Percentiles rank a stretch among this genome's conserved stretches.
Conservation (phyloP, 1,140 invertebrate genomes). For the Bombus balteatus region DNA sequence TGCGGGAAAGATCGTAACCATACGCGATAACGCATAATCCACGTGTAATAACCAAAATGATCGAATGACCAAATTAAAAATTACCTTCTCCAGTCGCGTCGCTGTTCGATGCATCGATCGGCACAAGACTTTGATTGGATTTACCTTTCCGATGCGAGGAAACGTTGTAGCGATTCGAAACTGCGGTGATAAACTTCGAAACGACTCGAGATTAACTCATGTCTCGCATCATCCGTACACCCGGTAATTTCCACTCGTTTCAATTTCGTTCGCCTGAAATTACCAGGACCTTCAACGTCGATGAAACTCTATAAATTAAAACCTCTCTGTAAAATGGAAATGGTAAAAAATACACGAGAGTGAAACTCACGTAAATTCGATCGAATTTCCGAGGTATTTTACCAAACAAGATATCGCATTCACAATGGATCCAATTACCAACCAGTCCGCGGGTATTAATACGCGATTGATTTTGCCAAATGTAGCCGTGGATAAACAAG, state of each 20-base stretch:
- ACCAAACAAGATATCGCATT: background rate
- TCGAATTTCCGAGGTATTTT: background rate
- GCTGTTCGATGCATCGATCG: background rate
- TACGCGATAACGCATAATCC: background rate
- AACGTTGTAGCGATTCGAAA: background rate
- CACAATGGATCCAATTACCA: background rate
- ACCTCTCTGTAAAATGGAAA: background rate
- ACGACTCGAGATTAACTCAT: background rate
- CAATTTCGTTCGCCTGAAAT: background rate
- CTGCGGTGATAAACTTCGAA: background rate
- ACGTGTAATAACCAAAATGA: background rate
- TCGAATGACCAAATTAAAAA: background rate
- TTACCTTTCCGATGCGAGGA: background rate
- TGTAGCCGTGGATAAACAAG: background rate
- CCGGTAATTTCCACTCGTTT: background rate
- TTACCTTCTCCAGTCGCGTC: background rate
- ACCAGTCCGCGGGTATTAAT: background rate
- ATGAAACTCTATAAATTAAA: background rate
- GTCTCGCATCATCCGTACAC: background rate
- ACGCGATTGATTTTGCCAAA: background rate
- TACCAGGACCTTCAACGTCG: background rate
- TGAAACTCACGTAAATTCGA: too few relatives aligned
- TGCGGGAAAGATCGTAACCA: background rate
- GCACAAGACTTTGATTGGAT: background rate
- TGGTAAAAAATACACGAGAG: background rate